Base-by-base conservation (phyloP, 30 jellyfish, hydroid and myxozoan genomes). In the Hydra vulgaris region DNA sequence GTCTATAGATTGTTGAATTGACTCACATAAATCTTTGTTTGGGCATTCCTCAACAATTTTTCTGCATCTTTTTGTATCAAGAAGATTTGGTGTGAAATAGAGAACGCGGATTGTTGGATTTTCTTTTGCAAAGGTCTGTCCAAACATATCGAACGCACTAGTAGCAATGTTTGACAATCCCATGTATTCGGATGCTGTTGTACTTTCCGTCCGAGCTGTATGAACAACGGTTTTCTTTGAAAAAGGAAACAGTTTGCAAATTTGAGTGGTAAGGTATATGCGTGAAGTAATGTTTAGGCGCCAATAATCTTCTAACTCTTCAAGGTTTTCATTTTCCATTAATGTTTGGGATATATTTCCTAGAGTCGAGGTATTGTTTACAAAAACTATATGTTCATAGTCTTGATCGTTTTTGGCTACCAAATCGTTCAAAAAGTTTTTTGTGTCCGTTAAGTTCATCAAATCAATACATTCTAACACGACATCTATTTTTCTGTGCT, bases 401-500 rank as follows among this genome's bases (percentile, higher is more conserved):
- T 78, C 85, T 53, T 78, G 66, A 19, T 23, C 85, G 27, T 78
- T 25, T 3, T 26, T 78, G 26, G 80, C 66, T 22, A 20, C 85
- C 27, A 78, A 21, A n/a, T 54, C 69, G 27, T 78, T 80, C 27
- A 78, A 21, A 76, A 78, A 21, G 21, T 17, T 23, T 53, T 78
- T 78, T 21, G 85, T 52, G 40, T 54, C 80, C 15, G 18, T 19
- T 15, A 78, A 56, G 85, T 78, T 40, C 20, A 76, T 61, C 54
- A 78, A 23, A 61, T 78, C 85, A 19, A 55, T 23, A 17, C 40
- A 23, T 18, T 21, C 54, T 15, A 78, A 56, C 80, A 53, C 85
- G 23, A 78, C 85, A 40, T 78, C 85, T 0, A 78, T 78, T 66
- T 78, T 78, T 17, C 85, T 27, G 66, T 78, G 85, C 78, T 78